Base-by-base conservation (phyloP, 2,113 vertebrate species). In the Coturnix japonica region DNA sequence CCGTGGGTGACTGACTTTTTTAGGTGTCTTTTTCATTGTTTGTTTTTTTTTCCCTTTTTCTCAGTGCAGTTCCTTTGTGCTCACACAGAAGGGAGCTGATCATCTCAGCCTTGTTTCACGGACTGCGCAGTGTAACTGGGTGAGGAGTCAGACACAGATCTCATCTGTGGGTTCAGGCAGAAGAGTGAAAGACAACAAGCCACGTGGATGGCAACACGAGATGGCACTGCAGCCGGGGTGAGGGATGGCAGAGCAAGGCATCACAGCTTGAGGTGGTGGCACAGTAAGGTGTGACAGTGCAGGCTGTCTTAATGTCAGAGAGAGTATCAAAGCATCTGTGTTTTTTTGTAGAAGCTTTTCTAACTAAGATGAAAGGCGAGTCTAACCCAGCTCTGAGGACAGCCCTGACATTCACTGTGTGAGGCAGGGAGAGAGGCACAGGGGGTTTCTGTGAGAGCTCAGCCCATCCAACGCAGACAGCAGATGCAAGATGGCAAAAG, bases 231-330 rank as follows among this genome's bases (percentile, higher is more conserved):
- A 51, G 82, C 35, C 79, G 39, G 75, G 81, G 91, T 31, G 33
- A 43, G 56, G 47, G 56, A 56, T 93, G 86, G 53, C 77, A 61
- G 66, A 39, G 91, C 84, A 69, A 15, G 91, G 72, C 73, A 67
- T 74, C 91, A 43, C 65, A 71, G 67, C 82, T 82, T 59, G 87
- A 82, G 37, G 51, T 87, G 87, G 61, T 86, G 74, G 73, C 74
- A 60, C 46, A 35, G 81, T 8, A 11, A 78, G 66, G 60, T 12
- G 33, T 89, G 90, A 59, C 7, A 3, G 44, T 44, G 39, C 90
- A 94, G 57, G 4, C 63, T 79, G 26, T 37, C 14, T 37, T 37
- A 43, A 49, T 33, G 56, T 56, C 39, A 65, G 22, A 71, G 31
- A 19, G 18, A 81, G 30, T 18, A 56, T 51, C 35, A 43, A 26